phyloP scores from a whole-genome alignment of 2,888 invertebrate species.

The Metellina segmentata region DNA sequence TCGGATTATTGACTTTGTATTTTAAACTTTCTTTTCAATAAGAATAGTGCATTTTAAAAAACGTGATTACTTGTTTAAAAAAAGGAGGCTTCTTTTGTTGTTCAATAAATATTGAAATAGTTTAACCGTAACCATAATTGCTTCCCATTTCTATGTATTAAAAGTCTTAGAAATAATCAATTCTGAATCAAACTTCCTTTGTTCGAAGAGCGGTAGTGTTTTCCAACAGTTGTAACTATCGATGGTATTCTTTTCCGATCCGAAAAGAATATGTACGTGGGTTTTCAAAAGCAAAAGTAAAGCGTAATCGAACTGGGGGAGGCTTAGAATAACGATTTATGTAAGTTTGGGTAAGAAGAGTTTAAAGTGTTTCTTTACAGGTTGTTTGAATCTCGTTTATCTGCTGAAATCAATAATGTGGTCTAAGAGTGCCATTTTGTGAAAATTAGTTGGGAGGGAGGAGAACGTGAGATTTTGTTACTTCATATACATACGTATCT shows the following conservation, averaged over 20 bases:
- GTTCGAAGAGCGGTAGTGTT: neutral
- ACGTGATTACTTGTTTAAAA: conserved; percentile 16
- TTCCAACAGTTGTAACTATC: neutral
- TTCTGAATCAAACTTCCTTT: conserved; percentile 1
- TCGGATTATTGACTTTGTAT: conserved; percentile 35
- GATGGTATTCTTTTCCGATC: neutral
- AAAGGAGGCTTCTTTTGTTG: conserved; percentile 13
- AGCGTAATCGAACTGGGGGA: neutral
- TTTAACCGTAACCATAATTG: conserved; percentile 29
- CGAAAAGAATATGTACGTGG: conserved; percentile 3
- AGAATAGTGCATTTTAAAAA: conserved; percentile 24
- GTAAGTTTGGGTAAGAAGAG: neutral
- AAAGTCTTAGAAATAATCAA: conserved; percentile 14
- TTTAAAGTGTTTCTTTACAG: neutral
- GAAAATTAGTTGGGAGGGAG: neutral
- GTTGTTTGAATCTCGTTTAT: neutral
- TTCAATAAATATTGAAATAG: conserved; percentile 24
- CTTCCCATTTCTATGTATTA: conserved; percentile 16
- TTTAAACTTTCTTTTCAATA: conserved; percentile 14
- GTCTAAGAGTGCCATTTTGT: neutral
- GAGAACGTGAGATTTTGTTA: neutral
- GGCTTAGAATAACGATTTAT: neutral
- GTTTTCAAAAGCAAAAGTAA: conserved; percentile 1
- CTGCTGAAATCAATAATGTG: neutral
- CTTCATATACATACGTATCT: too few species aligned